Base-by-base conservation (phyloP, 2,113 vertebrate species). In the Grammomys surdaster region DNA sequence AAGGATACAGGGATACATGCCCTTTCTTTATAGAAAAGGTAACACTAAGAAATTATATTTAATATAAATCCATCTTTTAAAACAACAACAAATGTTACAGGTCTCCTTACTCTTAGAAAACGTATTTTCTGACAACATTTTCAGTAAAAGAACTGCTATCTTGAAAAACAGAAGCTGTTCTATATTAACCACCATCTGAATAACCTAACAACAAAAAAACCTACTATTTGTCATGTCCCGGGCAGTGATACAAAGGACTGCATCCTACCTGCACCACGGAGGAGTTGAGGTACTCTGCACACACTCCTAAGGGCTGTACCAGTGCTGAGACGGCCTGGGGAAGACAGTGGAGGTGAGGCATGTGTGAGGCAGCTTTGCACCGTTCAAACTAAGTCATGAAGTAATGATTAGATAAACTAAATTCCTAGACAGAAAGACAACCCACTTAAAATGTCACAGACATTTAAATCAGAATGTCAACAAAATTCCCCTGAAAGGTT, bases 281-380 rank as follows among this genome's bases (percentile, higher is more conserved):
- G 92, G 99, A 99, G 98, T 99, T 99, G 31, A 99, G 99, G 98
- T 99, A 99, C 95, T 99, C 99, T 72, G 99, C 99, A 98, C 99
- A 99, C 22, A 99, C 99, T 65, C 99, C 99, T 26, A 99, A 98
- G 19, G 99, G 99, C 11, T 99, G 99, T 89, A 99, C 99, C 97
- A 99, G 97, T 24, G 99, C 99, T 17, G 99, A 99, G 24, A 99
- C 99, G 73, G 99, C 99, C 99, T 99, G 97, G 31, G 96, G 86
- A 96, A 97, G 97, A 82, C 4, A 98, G 46, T 3, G 88, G 89
- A 5, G 63, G 93, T 89, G 11, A 97, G 40, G 56, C 40, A 96
- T 26, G 85, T 28, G 4, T 11, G 26, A 51, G 22, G 22, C 51
- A 9, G 4, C 12, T 1, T 40, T 65, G 72, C 17, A 70, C n/a